A percentile compares a stretch with the other conserved stretches of the same genome.
Evolutionary conservation across 2,113 vertebrate species (phyloP).

Genomic region (Bos indicus): DNA sequence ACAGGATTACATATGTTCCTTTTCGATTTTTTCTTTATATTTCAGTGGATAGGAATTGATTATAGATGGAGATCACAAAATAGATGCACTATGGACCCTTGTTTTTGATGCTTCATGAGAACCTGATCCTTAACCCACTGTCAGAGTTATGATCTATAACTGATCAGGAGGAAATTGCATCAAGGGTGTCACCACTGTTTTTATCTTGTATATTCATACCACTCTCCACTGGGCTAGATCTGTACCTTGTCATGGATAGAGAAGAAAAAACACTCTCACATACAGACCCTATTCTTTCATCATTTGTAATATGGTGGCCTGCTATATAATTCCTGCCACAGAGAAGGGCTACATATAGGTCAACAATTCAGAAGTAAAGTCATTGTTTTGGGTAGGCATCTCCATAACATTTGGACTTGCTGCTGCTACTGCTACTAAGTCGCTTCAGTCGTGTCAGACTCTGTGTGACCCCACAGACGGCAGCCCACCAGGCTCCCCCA

Average conservation of each 20-base stretch:
- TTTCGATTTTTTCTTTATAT: neutral
- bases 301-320: neutral
- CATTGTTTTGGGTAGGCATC: neutral
- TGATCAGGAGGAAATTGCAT: neutral
- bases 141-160: neutral
- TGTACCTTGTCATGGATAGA: neutral
- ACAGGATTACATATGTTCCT: neutral
- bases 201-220: neutral
- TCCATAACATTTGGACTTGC: neutral
- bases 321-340: neutral
- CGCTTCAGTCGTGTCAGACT: no score
- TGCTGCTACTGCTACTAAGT: no score
- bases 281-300: neutral
- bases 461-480: no score
- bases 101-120: constrained; percentile 27
- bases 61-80: neutral
- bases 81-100: neutral
- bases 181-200: neutral
- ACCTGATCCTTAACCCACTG: neutral
- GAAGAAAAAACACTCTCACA: neutral
- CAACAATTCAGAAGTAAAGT: neutral
- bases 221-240: neutral
- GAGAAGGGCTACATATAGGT: neutral
- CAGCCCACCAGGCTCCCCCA: no score
- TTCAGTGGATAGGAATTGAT: neutral